A percentile compares a stretch with the other conserved stretches of the same genome.
Conservation (phyloP, 2,113 vertebrate genomes). For the Cricetomys ansorgei region DNA sequence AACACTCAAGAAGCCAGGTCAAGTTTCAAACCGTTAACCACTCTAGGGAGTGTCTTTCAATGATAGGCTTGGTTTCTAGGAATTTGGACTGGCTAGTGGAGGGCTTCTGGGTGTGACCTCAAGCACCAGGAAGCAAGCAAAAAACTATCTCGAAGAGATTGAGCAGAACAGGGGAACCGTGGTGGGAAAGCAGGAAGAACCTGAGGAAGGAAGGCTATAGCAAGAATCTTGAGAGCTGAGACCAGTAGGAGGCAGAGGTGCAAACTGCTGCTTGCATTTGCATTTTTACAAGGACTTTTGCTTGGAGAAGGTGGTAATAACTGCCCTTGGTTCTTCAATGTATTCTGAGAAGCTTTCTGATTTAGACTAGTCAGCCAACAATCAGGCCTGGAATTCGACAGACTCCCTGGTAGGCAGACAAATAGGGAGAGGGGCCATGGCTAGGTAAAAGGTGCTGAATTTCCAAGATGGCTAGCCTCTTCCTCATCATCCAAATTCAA, state of each 20-base stretch:
- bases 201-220: background rate
- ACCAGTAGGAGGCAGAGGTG: background rate
- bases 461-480: too few relatives aligned
- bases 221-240: background rate
- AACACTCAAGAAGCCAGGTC: background rate
- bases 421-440: too few relatives aligned
- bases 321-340: background rate
- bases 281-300: too few relatives aligned
- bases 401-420: too few relatives aligned
- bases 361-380: background rate
- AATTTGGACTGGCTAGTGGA: too few relatives aligned
- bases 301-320: too few relatives aligned
- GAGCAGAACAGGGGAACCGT: background rate
- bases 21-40: background rate
- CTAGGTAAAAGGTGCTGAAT: too few relatives aligned
- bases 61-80: background rate
- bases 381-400: background rate
- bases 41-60: background rate
- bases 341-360: background rate
- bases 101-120: background rate
- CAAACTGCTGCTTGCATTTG: background rate
- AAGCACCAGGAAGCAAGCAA: background rate
- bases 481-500: too few relatives aligned
- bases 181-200: background rate
- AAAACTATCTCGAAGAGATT: background rate